Conservation (phyloP, 1,140 invertebrate species). For the Mactra quadrangularis region DNA sequence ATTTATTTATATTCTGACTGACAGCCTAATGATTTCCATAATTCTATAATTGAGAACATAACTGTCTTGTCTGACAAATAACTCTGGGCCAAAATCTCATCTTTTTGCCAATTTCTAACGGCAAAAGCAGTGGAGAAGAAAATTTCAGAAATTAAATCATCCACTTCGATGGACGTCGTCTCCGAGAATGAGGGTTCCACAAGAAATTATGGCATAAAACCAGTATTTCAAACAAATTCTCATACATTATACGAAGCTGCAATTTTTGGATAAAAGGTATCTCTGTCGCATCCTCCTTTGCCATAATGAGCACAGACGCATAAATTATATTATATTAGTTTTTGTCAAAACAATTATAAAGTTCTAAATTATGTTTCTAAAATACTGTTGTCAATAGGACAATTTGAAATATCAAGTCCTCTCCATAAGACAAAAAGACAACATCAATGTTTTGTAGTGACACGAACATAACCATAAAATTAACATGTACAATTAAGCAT, state of each 20-base stretch:
- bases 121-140: slow-evolving; percentile 53
- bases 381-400: too few relatives aligned
- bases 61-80: slow-evolving; percentile 60
- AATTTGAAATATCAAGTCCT: too few relatives aligned
- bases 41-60: slow-evolving; percentile 54
- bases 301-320: too few relatives aligned
- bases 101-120: slow-evolving; percentile 64
- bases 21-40: slow-evolving; percentile 62
- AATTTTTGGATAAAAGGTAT: too few relatives aligned
- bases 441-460: too few relatives aligned
- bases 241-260: slow-evolving; percentile 4
- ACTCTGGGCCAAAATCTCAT: slow-evolving; percentile 58
- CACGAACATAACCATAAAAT: too few relatives aligned
- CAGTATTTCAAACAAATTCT: slow-evolving; percentile 34
- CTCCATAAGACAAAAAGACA: too few relatives aligned
- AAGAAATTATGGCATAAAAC: slow-evolving; percentile 35
- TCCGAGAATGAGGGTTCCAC: slow-evolving; percentile 27
- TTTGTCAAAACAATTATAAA: too few relatives aligned
- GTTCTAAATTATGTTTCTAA: too few relatives aligned
- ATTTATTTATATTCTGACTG: slow-evolving; percentile 35
- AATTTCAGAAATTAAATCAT: slow-evolving; percentile 64
- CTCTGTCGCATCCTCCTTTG: too few relatives aligned
- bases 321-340: too few relatives aligned
- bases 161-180: slow-evolving; percentile 28
- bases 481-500: too few relatives aligned